Evolutionary conservation across 1,140 invertebrate genomes (phyloP), one percentile per base, ranked within the genome.

Genomic region (Dreissena polymorpha): DNA sequence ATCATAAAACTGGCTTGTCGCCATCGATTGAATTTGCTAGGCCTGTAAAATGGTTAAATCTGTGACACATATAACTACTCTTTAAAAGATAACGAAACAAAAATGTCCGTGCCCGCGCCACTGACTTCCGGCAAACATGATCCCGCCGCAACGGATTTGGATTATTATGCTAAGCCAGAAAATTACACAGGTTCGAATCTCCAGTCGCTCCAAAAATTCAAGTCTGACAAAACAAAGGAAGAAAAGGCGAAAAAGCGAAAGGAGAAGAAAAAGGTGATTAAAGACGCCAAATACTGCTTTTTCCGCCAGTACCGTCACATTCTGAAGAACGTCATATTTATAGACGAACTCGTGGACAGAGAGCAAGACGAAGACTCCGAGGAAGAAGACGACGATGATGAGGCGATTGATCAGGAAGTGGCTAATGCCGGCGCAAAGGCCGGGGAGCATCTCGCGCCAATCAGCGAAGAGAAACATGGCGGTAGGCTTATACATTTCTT

Each of bases 151-250:
- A 88, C 87, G 7, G 90, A 91, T 73, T 73, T 91, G 71, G 90
- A 90, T 77, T 90, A 88, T 53, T 89, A 88, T 71, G 87, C 90
- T 0, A 85, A 87, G 67, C 90, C 90, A 0, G 90, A 91, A 79
- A 91, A 91, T 76, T 91, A 91, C 63, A 88, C 85, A n/a, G 90
- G 90, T 23, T 88, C 87, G 65, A 90, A 86, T 69, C 82, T 91
- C 10, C 85, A 86, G 55, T 60, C 86, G 18, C 57, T 91, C 13
- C 87, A 89, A 67, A 70, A 65, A 16, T 86, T 90, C 53, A 80
- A 82, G 39, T 63, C 80, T 14, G 86, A 87, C 16, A 87, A 86
- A 75, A 84, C 76, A 23, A 90, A 89, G 39, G 85, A 87, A 71
- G 85, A 88, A 69, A 85, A 84, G 29, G 64, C 60, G 21, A 73